phyloP scores from a whole-genome alignment of 35 echinoderm and acorn worm genomes.

The Holothuria glaberrima region DNA sequence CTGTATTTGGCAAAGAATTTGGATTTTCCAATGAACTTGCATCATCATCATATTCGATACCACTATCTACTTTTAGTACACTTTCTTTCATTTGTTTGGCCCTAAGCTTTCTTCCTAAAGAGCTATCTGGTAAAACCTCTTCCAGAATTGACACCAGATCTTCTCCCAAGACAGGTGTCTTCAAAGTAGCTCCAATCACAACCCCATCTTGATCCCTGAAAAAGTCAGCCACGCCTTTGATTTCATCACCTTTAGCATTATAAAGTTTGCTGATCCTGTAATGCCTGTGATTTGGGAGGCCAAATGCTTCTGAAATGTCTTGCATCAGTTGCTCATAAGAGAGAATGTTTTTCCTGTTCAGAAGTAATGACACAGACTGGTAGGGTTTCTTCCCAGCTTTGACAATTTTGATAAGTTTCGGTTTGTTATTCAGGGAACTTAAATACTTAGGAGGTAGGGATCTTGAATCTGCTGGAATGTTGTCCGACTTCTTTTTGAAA shows the following conservation, averaged over 20 bases:
- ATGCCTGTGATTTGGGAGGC: constrained; percentile 84
- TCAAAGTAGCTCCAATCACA: constrained; percentile 77
- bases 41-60: constrained; percentile 74
- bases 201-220: constrained; percentile 82
- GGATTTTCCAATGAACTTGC: constrained; percentile 21
- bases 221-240: constrained; percentile 86
- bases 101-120: constrained; percentile 54
- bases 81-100: constrained; percentile 69
- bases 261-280: constrained; percentile 84
- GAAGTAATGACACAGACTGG: constrained; percentile 82
- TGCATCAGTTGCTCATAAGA: constrained; percentile 86
- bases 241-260: constrained; percentile 83
- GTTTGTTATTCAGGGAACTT: constrained; percentile 63
- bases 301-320: constrained; percentile 93
- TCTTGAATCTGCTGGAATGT: constrained; percentile 13
- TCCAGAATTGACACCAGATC: constrained; percentile 75
- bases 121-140: constrained; percentile 74
- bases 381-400: constrained; percentile 82
- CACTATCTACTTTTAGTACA: constrained; percentile 80
- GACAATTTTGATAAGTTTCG: constrained; percentile 83
- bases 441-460: constrained; percentile 29
- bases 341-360: constrained; percentile 91
- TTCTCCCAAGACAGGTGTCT: constrained; percentile 65
- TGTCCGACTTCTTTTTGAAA: constrained; percentile 50
- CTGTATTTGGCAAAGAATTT: constrained; percentile 16